Evolutionary conservation across 2,888 invertebrate genomes (phyloP).

Genomic region (Apantesis nais): DNA sequence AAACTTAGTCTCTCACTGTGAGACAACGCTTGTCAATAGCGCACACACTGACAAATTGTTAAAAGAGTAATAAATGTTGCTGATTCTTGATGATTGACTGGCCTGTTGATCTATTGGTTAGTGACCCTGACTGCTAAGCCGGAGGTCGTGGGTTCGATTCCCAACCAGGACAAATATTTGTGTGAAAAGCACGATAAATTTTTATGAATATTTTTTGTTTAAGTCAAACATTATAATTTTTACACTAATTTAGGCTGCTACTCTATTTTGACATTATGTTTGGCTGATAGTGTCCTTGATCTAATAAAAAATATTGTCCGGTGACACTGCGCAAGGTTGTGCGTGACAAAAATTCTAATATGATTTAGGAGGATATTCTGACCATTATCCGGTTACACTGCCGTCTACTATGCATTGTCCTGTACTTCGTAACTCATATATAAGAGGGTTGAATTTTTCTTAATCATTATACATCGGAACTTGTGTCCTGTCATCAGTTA

Average conservation of each 20-base stretch:
- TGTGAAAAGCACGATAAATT: no score
- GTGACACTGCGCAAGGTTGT: constrained; percentile 66
- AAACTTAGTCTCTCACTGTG: background rate
- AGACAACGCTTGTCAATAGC: no score
- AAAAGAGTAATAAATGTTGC: no score
- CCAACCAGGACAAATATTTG: no score
- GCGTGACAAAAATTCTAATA: constrained; percentile 72
- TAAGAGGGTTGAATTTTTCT: constrained; percentile 48
- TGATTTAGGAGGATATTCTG: constrained; percentile 68
- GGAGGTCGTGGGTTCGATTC: no score
- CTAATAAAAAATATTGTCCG: constrained; percentile 59
- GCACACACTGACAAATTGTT: no score
- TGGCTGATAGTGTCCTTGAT: constrained; percentile 47
- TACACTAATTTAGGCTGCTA: background rate
- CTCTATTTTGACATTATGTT: background rate
- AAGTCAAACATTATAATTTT: background rate
- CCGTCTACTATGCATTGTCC: constrained; percentile 43
- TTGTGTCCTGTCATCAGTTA: constrained; percentile 40
- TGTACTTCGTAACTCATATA: constrained; percentile 55
- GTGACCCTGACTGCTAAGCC: no score
- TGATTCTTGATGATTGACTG: no score
- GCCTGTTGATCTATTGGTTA: no score
- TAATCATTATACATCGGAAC: constrained; percentile 51
- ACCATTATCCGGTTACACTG: constrained; percentile 65
- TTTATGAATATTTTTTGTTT: no score